These are phyloP conservation scores for Ophioninae sp. DNA, from an alignment of 2,888 invertebrate species.

Conservation along the genomic window DNA sequence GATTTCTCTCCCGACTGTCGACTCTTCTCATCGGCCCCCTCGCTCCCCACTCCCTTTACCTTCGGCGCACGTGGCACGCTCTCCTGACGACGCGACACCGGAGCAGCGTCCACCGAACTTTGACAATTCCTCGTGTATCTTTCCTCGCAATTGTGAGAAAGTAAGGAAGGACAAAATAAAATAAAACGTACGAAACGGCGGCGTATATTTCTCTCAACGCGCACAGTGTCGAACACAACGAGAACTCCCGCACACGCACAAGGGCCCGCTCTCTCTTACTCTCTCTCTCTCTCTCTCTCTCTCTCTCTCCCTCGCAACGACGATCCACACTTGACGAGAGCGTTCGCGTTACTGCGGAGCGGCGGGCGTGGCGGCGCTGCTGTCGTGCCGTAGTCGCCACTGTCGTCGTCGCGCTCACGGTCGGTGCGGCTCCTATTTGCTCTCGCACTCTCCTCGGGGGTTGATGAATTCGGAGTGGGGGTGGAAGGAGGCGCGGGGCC, in stretches of 20 bases:
- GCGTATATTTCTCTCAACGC: slow-evolving; percentile 24
- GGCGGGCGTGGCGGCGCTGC: slow-evolving; percentile 75
- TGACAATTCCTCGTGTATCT: neutral
- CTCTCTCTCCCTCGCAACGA: slow-evolving; percentile 55
- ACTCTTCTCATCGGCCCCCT: neutral
- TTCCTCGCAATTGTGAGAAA: slow-evolving; percentile 7
- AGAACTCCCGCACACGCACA: slow-evolving; percentile 27
- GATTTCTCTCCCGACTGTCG: neutral
- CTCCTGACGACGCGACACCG: neutral
- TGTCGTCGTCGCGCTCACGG: slow-evolving; percentile 66
- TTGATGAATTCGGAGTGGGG: slow-evolving; percentile 47
- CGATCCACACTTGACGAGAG: slow-evolving; percentile 73
- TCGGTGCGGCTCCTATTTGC: slow-evolving; percentile 65
- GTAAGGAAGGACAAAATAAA: no score
- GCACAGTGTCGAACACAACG: slow-evolving; percentile 32
- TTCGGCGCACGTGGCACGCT: neutral
- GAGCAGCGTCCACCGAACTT: neutral
- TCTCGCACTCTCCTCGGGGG: slow-evolving; percentile 57
- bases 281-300: slow-evolving; percentile 14
- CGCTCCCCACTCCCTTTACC: neutral
- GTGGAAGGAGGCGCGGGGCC: slow-evolving; percentile 64
- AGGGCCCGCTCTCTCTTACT: neutral
- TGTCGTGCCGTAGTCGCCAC: slow-evolving; percentile 71
- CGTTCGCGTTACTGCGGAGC: slow-evolving; percentile 79
- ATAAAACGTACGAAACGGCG: neutral